Percentiles rank a stretch among this genome's conserved stretches.
Evolutionary conservation across 92 coral and sea anemone genomes (phyloP).

Genomic region (Parazoanthus darwini): DNA sequence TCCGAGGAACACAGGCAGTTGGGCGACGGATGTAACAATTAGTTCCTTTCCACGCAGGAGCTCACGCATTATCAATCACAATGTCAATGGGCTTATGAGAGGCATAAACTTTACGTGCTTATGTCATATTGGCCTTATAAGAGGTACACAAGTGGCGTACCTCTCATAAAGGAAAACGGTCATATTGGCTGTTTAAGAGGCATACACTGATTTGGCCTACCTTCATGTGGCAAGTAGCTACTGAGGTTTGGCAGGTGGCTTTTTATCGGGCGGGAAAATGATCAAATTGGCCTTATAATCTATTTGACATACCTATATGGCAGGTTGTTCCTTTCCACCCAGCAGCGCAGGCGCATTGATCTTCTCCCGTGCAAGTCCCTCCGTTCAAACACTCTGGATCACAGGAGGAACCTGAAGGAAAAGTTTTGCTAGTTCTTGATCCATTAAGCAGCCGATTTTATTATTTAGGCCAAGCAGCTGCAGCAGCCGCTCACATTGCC

Average conservation of each 20-base stretch:
- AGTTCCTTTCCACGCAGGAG: background rate
- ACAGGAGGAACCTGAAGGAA: conserved; percentile 42
- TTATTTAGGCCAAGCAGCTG: no score
- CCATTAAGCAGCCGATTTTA: background rate
- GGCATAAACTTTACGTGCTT: no score
- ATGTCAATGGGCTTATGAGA: no score
- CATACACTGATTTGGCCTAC: no score
- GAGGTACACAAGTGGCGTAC: conserved; percentile 9
- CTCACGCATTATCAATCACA: no score
- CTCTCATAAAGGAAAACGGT: background rate
- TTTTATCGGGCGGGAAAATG: background rate
- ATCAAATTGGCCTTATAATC: background rate
- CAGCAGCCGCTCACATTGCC: no score
- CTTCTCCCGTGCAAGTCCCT: conserved; percentile 51
- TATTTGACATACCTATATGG: conserved; percentile 50
- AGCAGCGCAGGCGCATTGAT: conserved; percentile 56
- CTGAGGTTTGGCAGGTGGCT: no score
- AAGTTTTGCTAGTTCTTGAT: background rate
- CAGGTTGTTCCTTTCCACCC: conserved; percentile 67
- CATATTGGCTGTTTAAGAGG: no score
- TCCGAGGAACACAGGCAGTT: no score
- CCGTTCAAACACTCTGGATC: conserved; percentile 73
- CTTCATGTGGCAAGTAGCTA: conserved; percentile 9
- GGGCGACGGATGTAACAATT: conserved; percentile 55
- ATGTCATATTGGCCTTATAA: background rate